phyloP scores from a whole-genome alignment of 2,113 vertebrate species.

The Copsychus sechellarum region DNA sequence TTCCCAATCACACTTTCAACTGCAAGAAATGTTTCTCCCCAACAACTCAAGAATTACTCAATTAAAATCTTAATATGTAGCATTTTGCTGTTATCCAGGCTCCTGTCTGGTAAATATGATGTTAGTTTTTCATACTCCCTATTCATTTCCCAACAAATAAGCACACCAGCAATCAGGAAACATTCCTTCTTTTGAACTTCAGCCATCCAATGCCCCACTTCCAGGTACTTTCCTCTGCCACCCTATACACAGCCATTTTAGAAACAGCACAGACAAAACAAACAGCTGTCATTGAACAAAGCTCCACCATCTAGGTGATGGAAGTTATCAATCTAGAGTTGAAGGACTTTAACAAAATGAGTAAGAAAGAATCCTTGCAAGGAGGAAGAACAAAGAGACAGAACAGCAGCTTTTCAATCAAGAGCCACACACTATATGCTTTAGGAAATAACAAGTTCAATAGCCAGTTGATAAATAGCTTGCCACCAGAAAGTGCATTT shows the following conservation, averaged over 20 bases:
- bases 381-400: slow-evolving; percentile 52
- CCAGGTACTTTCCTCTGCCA: not conserved
- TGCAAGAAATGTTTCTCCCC: not conserved
- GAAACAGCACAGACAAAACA: slow-evolving; percentile 48
- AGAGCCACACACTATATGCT: not conserved
- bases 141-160: slow-evolving; percentile 9
- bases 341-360: slow-evolving; percentile 71
- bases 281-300: not conserved
- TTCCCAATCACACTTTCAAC: not conserved
- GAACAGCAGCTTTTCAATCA: slow-evolving; percentile 60
- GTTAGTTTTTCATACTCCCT: not conserved
- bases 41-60: not conserved
- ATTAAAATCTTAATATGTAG: not conserved
- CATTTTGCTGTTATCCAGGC: not conserved
- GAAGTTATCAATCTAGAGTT: slow-evolving; percentile 55
- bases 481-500: slow-evolving; percentile 23
- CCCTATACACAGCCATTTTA: slow-evolving; percentile 47
- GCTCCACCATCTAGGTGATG: slow-evolving; percentile 9
- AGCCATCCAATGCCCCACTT: slow-evolving; percentile 21
- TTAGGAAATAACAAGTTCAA: slow-evolving; percentile 61
- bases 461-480: slow-evolving; percentile 39
- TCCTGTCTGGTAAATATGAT: not conserved
- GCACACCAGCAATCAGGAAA: slow-evolving; percentile 5
- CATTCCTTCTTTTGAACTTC: slow-evolving; percentile 37
- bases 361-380: slow-evolving; percentile 45